Evolutionary conservation across 2,113 vertebrate species (phyloP).

Genomic region (Calyptomena viridis): DNA sequence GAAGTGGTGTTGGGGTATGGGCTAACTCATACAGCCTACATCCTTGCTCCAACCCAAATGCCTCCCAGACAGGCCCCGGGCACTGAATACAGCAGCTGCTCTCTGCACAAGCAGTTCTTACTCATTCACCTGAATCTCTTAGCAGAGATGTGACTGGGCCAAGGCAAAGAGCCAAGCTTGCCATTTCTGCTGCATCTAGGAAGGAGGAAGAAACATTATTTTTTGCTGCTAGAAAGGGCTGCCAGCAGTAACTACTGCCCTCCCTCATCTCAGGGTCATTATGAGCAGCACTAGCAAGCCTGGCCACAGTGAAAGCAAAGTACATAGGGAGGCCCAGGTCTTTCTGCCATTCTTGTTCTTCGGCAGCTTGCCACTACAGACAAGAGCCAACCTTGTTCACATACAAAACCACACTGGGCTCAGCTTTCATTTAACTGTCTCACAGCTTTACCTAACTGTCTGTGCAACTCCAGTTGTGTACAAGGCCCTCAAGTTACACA

Average conservation of each 20-base stretch:
- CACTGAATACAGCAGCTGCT: background rate
- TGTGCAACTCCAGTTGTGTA: background rate
- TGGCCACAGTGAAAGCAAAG: background rate
- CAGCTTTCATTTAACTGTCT: background rate
- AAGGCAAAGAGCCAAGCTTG: conserved; percentile 26
- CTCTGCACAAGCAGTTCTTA: background rate
- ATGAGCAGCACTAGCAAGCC: background rate
- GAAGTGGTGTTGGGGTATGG: background rate
- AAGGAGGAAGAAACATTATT: background rate
- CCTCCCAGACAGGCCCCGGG: background rate
- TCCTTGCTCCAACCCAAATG: background rate
- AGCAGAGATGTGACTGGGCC: background rate
- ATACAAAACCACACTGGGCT: background rate
- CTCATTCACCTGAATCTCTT: conserved; percentile 7
- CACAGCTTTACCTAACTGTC: background rate
- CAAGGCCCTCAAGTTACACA: background rate
- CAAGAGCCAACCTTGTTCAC: background rate
- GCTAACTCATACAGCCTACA: background rate
- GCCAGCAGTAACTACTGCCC: background rate
- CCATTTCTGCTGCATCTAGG: background rate
- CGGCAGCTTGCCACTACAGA: background rate
- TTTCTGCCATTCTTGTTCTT: background rate
- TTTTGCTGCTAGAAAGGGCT: background rate
- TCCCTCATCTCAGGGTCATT: background rate
- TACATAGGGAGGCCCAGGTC: background rate